phyloP scores from a whole-genome alignment of 2,888 invertebrate genomes.

The Drosophila mulleri region DNA sequence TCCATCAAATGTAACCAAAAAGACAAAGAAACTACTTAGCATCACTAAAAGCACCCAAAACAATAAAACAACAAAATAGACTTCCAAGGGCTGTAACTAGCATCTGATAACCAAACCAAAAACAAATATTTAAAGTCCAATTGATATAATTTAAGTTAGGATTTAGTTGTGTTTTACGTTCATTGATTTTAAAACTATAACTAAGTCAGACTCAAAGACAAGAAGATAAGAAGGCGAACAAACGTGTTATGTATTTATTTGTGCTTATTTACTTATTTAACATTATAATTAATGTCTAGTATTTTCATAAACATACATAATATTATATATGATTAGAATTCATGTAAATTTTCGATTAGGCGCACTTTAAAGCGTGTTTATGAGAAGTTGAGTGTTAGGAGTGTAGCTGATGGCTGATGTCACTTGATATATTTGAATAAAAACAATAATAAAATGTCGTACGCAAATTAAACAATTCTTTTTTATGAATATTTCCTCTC shows the following conservation, averaged over 20 bases:
- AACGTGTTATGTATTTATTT: conserved; percentile 66
- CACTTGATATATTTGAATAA: conserved; percentile 58
- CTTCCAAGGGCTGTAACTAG: conserved; percentile 74
- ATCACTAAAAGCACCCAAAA: conserved; percentile 33
- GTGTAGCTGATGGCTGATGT: conserved; percentile 60
- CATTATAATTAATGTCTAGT: conserved; percentile 56
- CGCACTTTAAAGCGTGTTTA: conserved; percentile 35
- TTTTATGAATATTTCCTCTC: neutral
- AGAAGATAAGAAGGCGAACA: conserved; percentile 13
- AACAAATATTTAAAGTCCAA: conserved; percentile 73
- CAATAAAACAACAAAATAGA: conserved; percentile 33
- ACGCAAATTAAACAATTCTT: conserved; percentile 54
- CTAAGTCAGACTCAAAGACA: conserved; percentile 46
- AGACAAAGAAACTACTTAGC: conserved; percentile 41
- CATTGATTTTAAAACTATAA: conserved; percentile 55
- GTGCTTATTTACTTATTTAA: conserved; percentile 65
- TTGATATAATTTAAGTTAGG: conserved; percentile 79
- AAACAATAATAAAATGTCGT: conserved; percentile 67
- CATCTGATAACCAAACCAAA: conserved; percentile 74
- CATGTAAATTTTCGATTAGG: conserved; percentile 54
- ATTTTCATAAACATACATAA: conserved; percentile 52
- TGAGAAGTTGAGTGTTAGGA: conserved; percentile 51
- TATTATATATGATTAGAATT: conserved; percentile 47
- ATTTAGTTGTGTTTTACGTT: conserved; percentile 64
- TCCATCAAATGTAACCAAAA: conserved; percentile 31